phyloP scores from a whole-genome alignment of 2,888 invertebrate species.

The Oscheius sp. region DNA sequence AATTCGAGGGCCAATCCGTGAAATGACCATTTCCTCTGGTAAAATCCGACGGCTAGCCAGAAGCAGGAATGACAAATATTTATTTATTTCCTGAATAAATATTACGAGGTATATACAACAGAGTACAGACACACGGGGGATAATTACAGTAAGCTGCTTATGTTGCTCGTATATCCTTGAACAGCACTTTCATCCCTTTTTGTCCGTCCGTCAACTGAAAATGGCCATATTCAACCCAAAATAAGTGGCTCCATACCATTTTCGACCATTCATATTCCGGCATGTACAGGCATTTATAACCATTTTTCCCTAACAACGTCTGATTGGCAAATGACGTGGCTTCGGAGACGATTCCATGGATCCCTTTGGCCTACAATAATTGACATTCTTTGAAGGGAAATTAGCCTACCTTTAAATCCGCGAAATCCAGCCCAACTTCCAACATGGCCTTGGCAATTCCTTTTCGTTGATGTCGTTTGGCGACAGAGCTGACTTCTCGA shows the following conservation, averaged over 20 bases:
- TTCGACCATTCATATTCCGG: constrained; percentile 4
- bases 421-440: neutral
- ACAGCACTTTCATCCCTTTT: constrained; percentile 7
- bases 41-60: no score
- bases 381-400: neutral
- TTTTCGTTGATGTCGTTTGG: constrained; percentile 21
- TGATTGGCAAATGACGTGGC: constrained; percentile 30
- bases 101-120: no score
- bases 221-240: no score
- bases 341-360: constrained; percentile 26
- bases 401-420: constrained; percentile 18
- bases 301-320: neutral
- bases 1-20: no score
- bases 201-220: constrained; percentile 11
- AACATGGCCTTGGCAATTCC: constrained; percentile 29
- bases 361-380: constrained; percentile 2
- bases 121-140: no score
- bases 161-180: constrained; percentile 24
- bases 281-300: constrained; percentile 17
- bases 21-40: no score
- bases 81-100: no score
- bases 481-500: constrained; percentile 19
- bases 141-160: no score
- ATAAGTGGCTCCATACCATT: neutral
- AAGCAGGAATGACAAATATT: no score